Base-by-base conservation (phyloP, 2,113 vertebrate species). In the Paedocypris sp. region DNA sequence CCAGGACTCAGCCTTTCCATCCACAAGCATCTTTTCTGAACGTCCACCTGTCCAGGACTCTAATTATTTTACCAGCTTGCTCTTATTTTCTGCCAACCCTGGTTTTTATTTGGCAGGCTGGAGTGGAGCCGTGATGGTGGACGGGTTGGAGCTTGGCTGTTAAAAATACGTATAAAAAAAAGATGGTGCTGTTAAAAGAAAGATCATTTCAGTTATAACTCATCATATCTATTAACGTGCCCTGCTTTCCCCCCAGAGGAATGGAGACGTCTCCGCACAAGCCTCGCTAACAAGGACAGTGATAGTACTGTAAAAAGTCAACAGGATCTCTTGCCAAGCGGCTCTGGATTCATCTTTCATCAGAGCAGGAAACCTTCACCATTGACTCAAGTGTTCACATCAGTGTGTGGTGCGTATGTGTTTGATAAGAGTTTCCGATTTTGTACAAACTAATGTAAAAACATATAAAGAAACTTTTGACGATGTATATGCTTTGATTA, bases 11-110 rank as follows among this genome's bases (percentile, higher is more conserved):
- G 68, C 68, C 60, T 31, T 2, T 59, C 70, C 75, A 72, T 71
- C 69, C 69, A 58, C 20, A 60, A 59, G 71, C 68, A 77, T 73
- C 78, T 80, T 79, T 74, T 75, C 39, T 10, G 20, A 69, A 64
- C 61, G 66, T 73, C 78, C 79, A 82, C 80, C 80, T 83, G 79
- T 82, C 78, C 71, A 20, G 22, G 68, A 50, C 63, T 60, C 62
- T 49, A 70, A 83, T 64, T 72, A 66, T 57, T 71, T 78, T 69
- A 60, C 41, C 56, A 63, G 29, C 20, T 6, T 32, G 11, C 4
- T 29, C 6, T n/a, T n/a, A 42, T 16, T 9, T 19, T 33, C 31
- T 42, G 13, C 22, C 10, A 25, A 48, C 66, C 64, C 64, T 56
- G 61, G n/a, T n/a, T n/a, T n/a, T 57, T 53, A 72, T 38, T 15